Evolutionary conservation across 2,797 vertebrate species (phyloP), one percentile per base, ranked within the genome.

Genomic region (Prionace glauca): DNA sequence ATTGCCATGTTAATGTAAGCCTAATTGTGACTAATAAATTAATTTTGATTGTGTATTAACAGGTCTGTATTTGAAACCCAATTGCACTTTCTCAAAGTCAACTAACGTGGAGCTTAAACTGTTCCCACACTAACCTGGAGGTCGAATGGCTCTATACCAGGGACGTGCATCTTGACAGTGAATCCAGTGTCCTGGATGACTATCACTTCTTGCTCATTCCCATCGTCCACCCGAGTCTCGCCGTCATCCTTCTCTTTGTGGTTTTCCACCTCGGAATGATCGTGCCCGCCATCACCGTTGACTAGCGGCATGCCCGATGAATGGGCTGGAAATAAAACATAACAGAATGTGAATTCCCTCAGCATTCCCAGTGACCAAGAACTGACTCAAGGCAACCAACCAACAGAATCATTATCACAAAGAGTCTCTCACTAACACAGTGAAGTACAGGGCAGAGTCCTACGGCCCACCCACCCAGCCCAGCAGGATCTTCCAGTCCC

Each of bases 121-220:
- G 45, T 9, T 26, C 41, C 62, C 20, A 1, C 0, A 90, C 95
- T 96, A 97, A 99, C 99, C 98, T 99, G 99, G 96, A 99, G 97
- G 96, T 99, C 98, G 95, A 99, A 99, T 1, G 98, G 98, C 97
- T 99, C 99, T 0, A 98, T 98, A n/a, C 98, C 99, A 0, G 99
- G 99, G 0, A 98, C 99, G 96, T 99, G 98, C 96, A 99, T 99
- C 98, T 99, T 99, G 96, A 99, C 99, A 0, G 98, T 99, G 97
- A 99, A 99, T 96, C 99, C 99, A 0, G 99, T 99, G 97, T 99
- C 99, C 98, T 99, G 99, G 96, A 99, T 99, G 96, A 99, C 99
- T 7, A 99, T 99, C 96, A 99, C 99, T 97, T 99, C 99, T 97
- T 99, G 99, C 96, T 99, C 99, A 0, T 98, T 98, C 5, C 98